phyloP scores from a whole-genome alignment of 2,113 vertebrate genomes.

The Macaca mulatta region DNA sequence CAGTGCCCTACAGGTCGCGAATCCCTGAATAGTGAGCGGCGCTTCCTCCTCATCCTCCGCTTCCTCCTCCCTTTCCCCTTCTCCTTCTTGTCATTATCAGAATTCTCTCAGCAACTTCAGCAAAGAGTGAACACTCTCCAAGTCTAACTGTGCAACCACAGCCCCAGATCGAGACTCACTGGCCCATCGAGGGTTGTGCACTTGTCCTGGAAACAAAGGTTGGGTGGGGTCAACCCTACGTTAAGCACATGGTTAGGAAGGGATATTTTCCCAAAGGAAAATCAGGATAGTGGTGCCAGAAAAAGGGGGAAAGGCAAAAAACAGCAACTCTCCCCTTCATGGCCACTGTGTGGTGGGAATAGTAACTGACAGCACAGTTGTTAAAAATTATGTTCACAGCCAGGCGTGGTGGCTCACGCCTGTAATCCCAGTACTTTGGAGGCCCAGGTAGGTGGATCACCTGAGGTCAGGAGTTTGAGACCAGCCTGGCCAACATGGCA shows the following conservation, averaged over 20 bases:
- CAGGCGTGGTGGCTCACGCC: rapidly evolving
- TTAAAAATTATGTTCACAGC: neutral
- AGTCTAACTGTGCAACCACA: rapidly evolving
- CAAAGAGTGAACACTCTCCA: neutral
- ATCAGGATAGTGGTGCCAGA: neutral
- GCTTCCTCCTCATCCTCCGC: neutral
- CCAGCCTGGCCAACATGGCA: too few species aligned
- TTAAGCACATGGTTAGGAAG: neutral
- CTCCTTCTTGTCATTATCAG: neutral
- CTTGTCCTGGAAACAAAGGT: neutral
- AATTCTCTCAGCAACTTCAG: neutral
- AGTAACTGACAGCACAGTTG: neutral
- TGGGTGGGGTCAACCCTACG: neutral
- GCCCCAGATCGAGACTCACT: neutral
- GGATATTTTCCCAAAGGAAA: neutral
- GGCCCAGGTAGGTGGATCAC: too few species aligned
- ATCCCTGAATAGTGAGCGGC: neutral
- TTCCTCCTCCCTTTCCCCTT: neutral
- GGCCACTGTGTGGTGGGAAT: neutral
- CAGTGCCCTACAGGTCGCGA: neutral
- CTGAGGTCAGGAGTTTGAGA: too few species aligned
- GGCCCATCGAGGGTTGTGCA: neutral
- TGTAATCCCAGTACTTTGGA: too few species aligned
- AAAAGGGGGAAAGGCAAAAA: neutral
- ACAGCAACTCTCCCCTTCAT: neutral